A percentile compares a stretch with the other conserved stretches of the same genome.
Evolutionary conservation across 2,888 invertebrate genomes (phyloP).

Genomic region (Nomada ruficornis): DNA sequence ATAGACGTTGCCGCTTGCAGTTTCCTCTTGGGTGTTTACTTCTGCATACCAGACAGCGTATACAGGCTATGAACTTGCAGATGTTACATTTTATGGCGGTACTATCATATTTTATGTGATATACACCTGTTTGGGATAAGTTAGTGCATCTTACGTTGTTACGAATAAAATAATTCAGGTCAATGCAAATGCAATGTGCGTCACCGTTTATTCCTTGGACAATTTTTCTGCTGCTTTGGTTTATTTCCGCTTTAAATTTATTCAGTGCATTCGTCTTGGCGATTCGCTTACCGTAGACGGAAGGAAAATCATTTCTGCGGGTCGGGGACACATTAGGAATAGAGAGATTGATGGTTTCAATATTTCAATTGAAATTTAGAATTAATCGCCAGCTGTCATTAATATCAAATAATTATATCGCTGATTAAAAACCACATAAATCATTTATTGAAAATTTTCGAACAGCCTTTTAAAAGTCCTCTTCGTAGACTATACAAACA

Average conservation of each 20-base stretch:
- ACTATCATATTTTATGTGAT: slow-evolving; percentile 11
- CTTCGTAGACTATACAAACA: slow-evolving; percentile 59
- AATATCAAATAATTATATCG: background rate
- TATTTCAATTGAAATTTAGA: background rate
- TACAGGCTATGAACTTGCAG: background rate
- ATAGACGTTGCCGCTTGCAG: slow-evolving; percentile 12
- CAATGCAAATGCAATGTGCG: slow-evolving; percentile 31
- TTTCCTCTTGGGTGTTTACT: slow-evolving; percentile 29
- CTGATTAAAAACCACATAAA: slow-evolving; percentile 53
- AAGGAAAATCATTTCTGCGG: background rate
- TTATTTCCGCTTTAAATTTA: slow-evolving; percentile 14
- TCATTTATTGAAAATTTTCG: slow-evolving; percentile 68
- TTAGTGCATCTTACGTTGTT: slow-evolving; percentile 16
- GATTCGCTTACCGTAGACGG: slow-evolving; percentile 44
- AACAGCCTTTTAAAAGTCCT: slow-evolving; percentile 55
- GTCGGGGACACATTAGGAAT: slow-evolving; percentile 10
- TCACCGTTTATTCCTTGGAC: slow-evolving; percentile 1
- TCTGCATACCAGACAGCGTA: background rate
- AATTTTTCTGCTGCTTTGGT: slow-evolving; percentile 9
- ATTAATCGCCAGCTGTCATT: background rate
- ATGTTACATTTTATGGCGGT: background rate
- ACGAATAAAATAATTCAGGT: slow-evolving; percentile 42
- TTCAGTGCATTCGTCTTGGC: slow-evolving; percentile 13
- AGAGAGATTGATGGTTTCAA: background rate
- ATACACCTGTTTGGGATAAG: slow-evolving; percentile 17